Evolutionary conservation across 2,888 invertebrate genomes (phyloP).

Genomic region (Amphipyra berbera): DNA sequence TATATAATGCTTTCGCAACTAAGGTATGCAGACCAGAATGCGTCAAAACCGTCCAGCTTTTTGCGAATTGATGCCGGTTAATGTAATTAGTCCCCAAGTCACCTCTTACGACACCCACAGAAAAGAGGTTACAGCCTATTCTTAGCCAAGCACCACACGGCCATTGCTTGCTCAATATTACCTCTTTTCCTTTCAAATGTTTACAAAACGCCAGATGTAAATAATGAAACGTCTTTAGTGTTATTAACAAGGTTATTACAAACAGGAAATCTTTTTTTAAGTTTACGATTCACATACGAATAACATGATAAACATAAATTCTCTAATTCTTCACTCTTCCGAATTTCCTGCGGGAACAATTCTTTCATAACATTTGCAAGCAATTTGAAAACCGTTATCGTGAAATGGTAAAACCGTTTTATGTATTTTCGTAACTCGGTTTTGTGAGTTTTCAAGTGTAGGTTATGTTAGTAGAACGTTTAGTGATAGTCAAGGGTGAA

Average conservation of each 20-base stretch:
- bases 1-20: no score
- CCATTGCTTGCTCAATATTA: constrained; percentile 14
- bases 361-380: constrained; percentile 47
- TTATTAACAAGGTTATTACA: constrained; percentile 38
- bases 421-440: no score
- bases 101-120: not conserved
- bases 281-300: constrained; percentile 36
- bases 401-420: no score
- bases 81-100: no score
- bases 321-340: constrained; percentile 17
- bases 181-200: constrained; percentile 12
- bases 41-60: no score
- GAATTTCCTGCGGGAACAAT: constrained; percentile 44
- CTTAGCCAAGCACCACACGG: constrained; percentile 1
- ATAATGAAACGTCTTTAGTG: constrained; percentile 36
- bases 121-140: constrained; percentile 28
- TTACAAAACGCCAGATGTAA: constrained; percentile 50
- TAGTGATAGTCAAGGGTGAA: no score
- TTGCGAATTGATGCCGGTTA: no score
- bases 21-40: no score
- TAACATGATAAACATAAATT: constrained; percentile 7
- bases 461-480: no score
- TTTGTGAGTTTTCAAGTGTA: no score
- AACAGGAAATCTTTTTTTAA: constrained; percentile 38
- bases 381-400: constrained; percentile 49